Percentiles rank a stretch among this genome's conserved stretches.
phyloP scores from a whole-genome alignment of 2,113 vertebrate genomes.

The Trinectes maculatus region DNA sequence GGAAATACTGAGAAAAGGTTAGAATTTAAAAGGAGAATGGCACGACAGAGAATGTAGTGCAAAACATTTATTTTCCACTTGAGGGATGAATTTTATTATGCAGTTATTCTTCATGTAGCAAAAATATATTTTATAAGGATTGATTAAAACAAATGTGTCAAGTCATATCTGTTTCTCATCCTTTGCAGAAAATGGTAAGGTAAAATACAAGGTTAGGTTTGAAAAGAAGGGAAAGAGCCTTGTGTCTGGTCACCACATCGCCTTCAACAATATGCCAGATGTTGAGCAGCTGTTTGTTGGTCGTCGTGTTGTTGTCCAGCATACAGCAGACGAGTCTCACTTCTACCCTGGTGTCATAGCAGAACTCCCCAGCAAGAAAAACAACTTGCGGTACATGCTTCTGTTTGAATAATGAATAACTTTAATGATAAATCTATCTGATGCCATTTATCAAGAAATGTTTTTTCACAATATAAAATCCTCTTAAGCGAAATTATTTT shows the following conservation, averaged over 20 bases:
- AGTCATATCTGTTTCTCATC: not conserved
- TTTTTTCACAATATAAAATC: not conserved
- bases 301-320: conserved; percentile 87
- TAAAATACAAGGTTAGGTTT: conserved; percentile 90
- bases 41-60: too few relatives aligned
- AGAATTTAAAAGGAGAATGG: conserved; percentile 1
- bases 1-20: conserved; percentile 85
- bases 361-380: conserved; percentile 89
- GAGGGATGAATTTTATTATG: not conserved
- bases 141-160: not conserved
- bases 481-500: not conserved
- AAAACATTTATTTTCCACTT: not conserved
- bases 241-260: conserved; percentile 91
- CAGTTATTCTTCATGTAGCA: not conserved
- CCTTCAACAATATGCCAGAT: conserved; percentile 79
- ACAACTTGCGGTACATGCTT: conserved; percentile 86
- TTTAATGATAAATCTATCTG: not conserved
- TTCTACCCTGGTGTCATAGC: conserved; percentile 87
- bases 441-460: not conserved
- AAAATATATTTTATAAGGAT: too few relatives aligned
- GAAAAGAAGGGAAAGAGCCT: conserved; percentile 87
- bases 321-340: conserved; percentile 77
- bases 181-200: conserved; percentile 73
- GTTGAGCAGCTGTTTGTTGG: conserved; percentile 84
- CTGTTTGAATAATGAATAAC: not conserved